Base-by-base conservation (phyloP, 2,113 vertebrate species). In the Galemys pyrenaicus region DNA sequence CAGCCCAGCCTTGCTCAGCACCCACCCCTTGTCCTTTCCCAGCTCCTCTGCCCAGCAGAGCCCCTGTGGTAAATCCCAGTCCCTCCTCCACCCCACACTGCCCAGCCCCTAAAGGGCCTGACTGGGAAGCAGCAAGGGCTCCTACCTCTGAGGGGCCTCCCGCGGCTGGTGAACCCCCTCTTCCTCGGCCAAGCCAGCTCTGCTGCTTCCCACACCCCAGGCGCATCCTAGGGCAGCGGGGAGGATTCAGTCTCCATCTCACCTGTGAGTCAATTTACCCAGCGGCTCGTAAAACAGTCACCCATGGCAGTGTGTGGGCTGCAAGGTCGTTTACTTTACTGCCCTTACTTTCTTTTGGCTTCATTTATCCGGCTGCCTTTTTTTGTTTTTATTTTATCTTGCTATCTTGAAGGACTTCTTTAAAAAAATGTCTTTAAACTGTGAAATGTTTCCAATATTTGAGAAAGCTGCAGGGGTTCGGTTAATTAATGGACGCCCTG, bases 331-430 rank as follows among this genome's bases (percentile, higher is more conserved):
- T 82, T 49, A 17, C 49, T 87, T 89, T 28, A 32, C 22, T 54
- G 49, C 44, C 32, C 4, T 49, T 11, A 4, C 17, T 26, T 89
- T 80, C 80, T 73, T 68, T 79, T 56, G 44, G 24, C 60, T 94
- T 54, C 32, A 26, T 56, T 80, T 88, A 58, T 41, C 37, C 62
- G 51, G 46, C 78, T 93, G 46, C 49, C 35, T 92, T 64, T 93
- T n/a, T 37, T 70, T 9, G 32, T 35, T 4, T 78, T 46, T 83
- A 39, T 49, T 89, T 91, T 62, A 79, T 92, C 67, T 94, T 65
- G 11, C 62, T 81, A 8, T 10, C 8, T 64, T 82, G 78, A 96
- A 77, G 39, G 64, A 68, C 37, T 64, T 22, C 7, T 83, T 79
- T 81, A 28, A 80, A 62, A 81, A 16, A 24, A 6, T 68, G 77